Conservation (phyloP, 2,113 vertebrate species). For the Chunga burmeisteri region DNA sequence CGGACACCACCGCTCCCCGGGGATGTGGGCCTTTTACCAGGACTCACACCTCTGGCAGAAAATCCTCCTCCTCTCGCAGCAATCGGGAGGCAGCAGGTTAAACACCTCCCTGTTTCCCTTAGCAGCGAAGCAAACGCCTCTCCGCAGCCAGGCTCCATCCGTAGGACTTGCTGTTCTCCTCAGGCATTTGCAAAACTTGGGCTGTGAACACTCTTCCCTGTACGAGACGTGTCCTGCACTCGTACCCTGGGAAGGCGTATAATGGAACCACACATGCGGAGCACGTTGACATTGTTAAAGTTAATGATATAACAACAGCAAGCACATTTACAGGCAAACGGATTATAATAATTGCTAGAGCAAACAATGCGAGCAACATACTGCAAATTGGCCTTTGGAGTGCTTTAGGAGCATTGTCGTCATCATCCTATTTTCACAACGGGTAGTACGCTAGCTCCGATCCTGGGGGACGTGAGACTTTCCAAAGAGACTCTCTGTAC, state of each 20-base stretch:
- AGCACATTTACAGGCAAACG: neutral
- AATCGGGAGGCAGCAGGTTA: neutral
- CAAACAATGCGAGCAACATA: neutral
- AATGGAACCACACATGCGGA: neutral
- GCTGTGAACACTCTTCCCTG: neutral
- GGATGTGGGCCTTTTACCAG: neutral
- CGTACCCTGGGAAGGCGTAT: neutral
- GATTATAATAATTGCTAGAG: neutral
- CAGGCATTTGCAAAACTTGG: neutral
- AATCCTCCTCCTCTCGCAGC: neutral
- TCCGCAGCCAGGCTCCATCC: neutral
- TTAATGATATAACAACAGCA: neutral
- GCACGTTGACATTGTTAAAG: neutral
- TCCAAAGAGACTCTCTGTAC: neutral
- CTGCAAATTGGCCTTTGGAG: neutral
- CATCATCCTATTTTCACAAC: neutral
- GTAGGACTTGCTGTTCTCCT: neutral
- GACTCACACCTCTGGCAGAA: neutral
- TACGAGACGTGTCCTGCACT: fast-evolving
- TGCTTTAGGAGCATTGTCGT: neutral
- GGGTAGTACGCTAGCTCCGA: fast-evolving
- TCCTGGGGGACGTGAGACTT: neutral
- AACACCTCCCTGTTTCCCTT: neutral
- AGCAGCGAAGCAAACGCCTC: neutral
- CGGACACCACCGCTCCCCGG: fast-evolving